Conservation (phyloP, 92 coral and sea anemone genomes). For the Epizoanthus scotinus region DNA sequence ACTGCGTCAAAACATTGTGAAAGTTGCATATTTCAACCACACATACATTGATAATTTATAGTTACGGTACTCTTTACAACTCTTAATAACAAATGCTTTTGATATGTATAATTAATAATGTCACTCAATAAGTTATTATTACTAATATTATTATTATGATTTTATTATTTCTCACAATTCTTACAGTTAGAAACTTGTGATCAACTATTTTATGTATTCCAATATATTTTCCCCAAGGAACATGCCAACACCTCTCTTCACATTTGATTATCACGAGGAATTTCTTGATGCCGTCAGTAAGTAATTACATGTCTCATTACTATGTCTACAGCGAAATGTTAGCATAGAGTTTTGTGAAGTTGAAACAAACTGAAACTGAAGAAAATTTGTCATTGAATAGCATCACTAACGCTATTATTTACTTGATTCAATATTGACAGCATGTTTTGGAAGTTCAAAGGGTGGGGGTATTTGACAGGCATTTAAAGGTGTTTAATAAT, state of each 20-base stretch:
- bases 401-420: background rate
- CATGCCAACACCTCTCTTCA: constrained; percentile 91
- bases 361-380: background rate
- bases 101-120: too few relatives aligned
- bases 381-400: background rate
- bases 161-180: too few relatives aligned
- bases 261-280: constrained; percentile 86
- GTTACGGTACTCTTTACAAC: too few relatives aligned
- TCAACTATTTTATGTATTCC: background rate
- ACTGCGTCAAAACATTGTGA: too few relatives aligned
- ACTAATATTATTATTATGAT: too few relatives aligned
- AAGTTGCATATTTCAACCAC: background rate
- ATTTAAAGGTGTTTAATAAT: too few relatives aligned
- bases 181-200: background rate
- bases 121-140: too few relatives aligned
- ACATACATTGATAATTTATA: background rate
- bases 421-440: too few relatives aligned
- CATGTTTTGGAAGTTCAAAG: too few relatives aligned
- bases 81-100: too few relatives aligned
- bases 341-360: background rate
- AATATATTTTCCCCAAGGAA: constrained; percentile 57
- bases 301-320: constrained; percentile 17
- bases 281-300: constrained; percentile 96
- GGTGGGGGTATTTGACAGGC: too few relatives aligned
- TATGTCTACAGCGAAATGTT: background rate